phyloP scores from a whole-genome alignment of 2,888 invertebrate species.

The Clostera curtula region DNA sequence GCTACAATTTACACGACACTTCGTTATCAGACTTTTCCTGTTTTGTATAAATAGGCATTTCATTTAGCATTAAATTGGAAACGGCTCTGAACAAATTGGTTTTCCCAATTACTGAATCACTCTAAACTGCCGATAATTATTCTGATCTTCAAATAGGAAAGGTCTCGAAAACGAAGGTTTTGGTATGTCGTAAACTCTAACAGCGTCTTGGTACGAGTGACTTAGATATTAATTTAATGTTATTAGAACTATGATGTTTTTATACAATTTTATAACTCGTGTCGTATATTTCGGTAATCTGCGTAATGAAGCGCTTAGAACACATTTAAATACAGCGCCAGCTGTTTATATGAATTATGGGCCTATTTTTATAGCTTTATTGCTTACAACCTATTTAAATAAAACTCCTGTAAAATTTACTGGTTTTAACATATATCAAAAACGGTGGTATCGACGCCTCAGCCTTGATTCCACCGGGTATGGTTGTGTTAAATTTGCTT shows the following conservation, averaged over 20 bases:
- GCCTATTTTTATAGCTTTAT: too few relatives aligned
- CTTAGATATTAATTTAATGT: slow-evolving; percentile 53
- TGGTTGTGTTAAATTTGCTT: slow-evolving; percentile 34
- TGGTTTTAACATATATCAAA: slow-evolving; percentile 17
- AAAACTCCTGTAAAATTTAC: slow-evolving; percentile 6
- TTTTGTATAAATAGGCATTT: slow-evolving; percentile 16
- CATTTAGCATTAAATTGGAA: too few relatives aligned
- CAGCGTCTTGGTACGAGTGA: slow-evolving; percentile 75
- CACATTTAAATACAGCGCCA: too few relatives aligned
- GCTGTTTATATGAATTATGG: too few relatives aligned
- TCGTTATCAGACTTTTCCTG: slow-evolving; percentile 37
- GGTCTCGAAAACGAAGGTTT: slow-evolving; percentile 36
- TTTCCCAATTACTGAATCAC: neutral
- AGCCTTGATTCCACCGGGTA: slow-evolving; percentile 31
- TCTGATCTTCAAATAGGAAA: slow-evolving; percentile 25
- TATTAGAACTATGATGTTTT: slow-evolving; percentile 32
- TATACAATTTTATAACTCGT: slow-evolving; percentile 35
- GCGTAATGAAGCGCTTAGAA: too few relatives aligned
- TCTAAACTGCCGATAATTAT: neutral
- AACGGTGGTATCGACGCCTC: slow-evolving; percentile 13
- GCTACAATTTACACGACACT: slow-evolving; percentile 41
- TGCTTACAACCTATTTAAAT: too few relatives aligned
- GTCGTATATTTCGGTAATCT: slow-evolving; percentile 33
- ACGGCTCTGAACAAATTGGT: too few relatives aligned
- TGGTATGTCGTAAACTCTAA: slow-evolving; percentile 48